These are phyloP conservation scores for Metalampra italica DNA, from an alignment of 2,888 invertebrate genomes.

Conservation along the genomic window DNA sequence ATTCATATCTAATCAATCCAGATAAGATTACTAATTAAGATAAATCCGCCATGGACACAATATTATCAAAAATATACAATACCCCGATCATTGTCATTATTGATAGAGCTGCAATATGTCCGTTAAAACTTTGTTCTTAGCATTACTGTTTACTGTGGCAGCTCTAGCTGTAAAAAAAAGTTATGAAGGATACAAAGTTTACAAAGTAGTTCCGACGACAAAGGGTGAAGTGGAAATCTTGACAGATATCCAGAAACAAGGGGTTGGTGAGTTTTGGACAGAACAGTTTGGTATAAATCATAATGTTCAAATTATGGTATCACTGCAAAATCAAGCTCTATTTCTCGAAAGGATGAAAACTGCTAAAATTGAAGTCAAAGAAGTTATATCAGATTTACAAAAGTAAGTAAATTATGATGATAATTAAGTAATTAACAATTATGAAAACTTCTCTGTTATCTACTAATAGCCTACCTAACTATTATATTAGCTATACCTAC, in stretches of 20 bases:
- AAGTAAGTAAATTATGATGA: slow-evolving; percentile 37
- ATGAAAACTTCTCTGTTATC: too few species aligned
- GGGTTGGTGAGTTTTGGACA: slow-evolving; percentile 55
- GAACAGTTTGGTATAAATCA: slow-evolving; percentile 46
- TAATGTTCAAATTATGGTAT: slow-evolving; percentile 49
- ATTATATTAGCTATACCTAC: too few species aligned
- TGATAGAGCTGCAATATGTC: slow-evolving; percentile 28
- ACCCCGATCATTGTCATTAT: not conserved
- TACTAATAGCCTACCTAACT: too few species aligned
- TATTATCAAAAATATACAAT: not conserved
- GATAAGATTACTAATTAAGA: too few species aligned
- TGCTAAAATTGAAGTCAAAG: slow-evolving; percentile 27
- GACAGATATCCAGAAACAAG: slow-evolving; percentile 53
- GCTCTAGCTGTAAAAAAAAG: slow-evolving; percentile 28
- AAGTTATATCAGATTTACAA: slow-evolving; percentile 49
- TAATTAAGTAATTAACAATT: too few species aligned
- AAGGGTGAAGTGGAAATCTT: slow-evolving; percentile 66
- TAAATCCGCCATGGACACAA: too few species aligned
- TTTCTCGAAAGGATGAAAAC: slow-evolving; percentile 30
- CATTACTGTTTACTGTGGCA: slow-evolving; percentile 19
- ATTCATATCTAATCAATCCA: too few species aligned
- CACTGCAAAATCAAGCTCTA: slow-evolving; percentile 29
- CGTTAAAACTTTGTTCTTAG: slow-evolving; percentile 18
- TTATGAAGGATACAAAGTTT: slow-evolving; percentile 80
- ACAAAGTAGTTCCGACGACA: slow-evolving; percentile 70